Base-by-base conservation (phyloP, 2,113 vertebrate genomes). In the Phalacrocorax carbo region DNA sequence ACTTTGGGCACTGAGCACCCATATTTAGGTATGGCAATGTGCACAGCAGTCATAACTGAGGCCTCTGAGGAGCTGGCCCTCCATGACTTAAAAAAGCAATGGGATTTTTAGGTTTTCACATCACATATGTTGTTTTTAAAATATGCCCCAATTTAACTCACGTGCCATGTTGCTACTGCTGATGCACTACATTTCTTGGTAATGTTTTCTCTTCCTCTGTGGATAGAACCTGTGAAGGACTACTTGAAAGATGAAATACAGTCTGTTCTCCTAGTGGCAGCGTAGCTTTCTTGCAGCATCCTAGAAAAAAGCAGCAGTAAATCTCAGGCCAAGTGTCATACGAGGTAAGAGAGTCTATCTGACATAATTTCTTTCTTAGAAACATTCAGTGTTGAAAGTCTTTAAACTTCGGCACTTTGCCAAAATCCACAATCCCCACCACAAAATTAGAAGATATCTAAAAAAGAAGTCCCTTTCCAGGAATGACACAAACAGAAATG, bases 331-430 rank as follows among this genome's bases (percentile, higher is more conserved):
- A 87, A 91, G 58, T 93, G 60, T 93, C 94, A 93, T 44, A 70
- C 60, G 95, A 95, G 91, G 94, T 79, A 95, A 94, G 75, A 89
- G 42, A 90, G 48, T 36, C 70, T 87, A 90, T 91, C 78, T 93
- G 91, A 95, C 78, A 91, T 58, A 73, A 93, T 88, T 95, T 95
- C 66, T 93, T 96, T 95, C 95, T 95, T 91, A 94, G 93, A 96
- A 96, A 88, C 78, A 73, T 93, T 48, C 64, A 71, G 86, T 44
- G 66, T 75, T 93, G 73, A 95, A 95, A 94, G 75, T 66, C 70
- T 95, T 76, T 44, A 64, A 66, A 73, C 91, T 62, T 62, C 9
- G 89, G 78, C 87, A 42, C 68, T 80, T 95, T 73, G 48, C 75
- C 93, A 96, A 95, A 93, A 91, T 94, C 81, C 93, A 95, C 84